These are phyloP conservation scores for Brachionus manjavacas DNA, from an alignment of 1,140 invertebrate genomes.

Conservation along the genomic window DNA sequence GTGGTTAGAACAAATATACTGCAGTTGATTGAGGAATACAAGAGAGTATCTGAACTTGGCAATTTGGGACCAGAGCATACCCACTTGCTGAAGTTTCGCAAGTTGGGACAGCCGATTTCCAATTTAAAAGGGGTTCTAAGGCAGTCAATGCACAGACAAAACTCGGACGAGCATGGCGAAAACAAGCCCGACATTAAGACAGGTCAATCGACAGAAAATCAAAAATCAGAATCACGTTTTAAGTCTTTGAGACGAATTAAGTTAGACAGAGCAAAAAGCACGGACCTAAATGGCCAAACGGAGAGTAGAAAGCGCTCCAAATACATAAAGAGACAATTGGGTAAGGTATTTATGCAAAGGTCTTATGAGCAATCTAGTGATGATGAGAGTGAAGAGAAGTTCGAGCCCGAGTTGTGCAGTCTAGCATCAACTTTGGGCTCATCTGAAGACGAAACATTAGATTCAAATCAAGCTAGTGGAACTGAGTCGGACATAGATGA, in stretches of 20 bases:
- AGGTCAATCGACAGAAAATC: not conserved
- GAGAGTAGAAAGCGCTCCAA: not conserved
- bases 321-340: not conserved
- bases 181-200: too few species aligned
- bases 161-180: not conserved
- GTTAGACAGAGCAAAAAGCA: not conserved
- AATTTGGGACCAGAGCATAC: not conserved
- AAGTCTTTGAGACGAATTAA: not conserved
- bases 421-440: not conserved
- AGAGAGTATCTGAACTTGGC: not conserved
- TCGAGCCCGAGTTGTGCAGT: not conserved
- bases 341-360: not conserved
- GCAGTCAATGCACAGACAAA: not conserved
- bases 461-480: not conserved
- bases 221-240: not conserved
- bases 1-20: not conserved
- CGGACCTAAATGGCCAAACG: not conserved
- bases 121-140: not conserved
- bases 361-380: conserved; percentile 1
- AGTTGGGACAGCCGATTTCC: not conserved
- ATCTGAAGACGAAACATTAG: not conserved
- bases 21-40: not conserved
- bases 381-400: not conserved
- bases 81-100: not conserved
- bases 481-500: not conserved